These are phyloP conservation scores for Idaea biselata DNA, from an alignment of 2,888 invertebrate species.

Conservation along the genomic window DNA sequence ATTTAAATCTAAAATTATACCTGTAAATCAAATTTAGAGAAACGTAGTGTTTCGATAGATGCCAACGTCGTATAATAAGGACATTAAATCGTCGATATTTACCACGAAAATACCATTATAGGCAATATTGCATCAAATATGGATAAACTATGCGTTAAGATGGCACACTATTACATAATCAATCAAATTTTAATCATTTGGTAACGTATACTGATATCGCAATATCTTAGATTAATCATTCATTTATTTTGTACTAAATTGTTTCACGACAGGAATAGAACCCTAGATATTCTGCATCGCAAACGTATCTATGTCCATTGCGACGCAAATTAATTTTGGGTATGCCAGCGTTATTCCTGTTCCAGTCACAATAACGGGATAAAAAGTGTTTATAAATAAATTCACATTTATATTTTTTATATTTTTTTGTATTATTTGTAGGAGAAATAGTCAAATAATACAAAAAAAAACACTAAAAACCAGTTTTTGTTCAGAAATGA, in stretches of 20 bases:
- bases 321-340: too few relatives aligned
- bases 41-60: background rate
- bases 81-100: background rate
- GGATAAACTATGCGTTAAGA: background rate
- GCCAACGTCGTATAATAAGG: background rate
- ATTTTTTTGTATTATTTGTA: background rate
- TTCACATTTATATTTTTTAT: background rate
- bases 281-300: too few relatives aligned
- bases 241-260: too few relatives aligned
- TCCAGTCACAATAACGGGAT: background rate
- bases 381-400: background rate
- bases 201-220: background rate
- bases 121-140: background rate
- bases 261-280: too few relatives aligned
- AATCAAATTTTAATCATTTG: background rate
- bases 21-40: background rate
- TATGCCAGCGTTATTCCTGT: background rate
- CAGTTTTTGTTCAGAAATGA: background rate
- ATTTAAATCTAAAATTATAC: too few relatives aligned
- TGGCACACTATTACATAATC: background rate
- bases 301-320: too few relatives aligned
- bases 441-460: background rate
- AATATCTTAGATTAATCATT: too few relatives aligned
- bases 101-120: background rate
- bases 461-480: background rate